Conservation (phyloP, 1,140 invertebrate genomes). For the Chrysoperla carnea region DNA sequence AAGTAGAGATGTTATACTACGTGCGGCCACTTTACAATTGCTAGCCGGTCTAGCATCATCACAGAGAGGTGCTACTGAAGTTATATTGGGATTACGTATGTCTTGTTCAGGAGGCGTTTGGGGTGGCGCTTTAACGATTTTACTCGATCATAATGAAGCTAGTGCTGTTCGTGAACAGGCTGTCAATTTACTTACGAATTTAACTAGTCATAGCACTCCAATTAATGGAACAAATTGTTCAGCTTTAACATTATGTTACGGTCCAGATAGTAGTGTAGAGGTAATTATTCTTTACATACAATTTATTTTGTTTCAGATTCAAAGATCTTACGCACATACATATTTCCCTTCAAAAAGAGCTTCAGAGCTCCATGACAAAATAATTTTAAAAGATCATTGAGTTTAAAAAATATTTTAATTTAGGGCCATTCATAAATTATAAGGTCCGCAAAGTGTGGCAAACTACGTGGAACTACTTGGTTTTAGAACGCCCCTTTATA, state of each 20-base stretch:
- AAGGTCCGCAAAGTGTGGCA: too few relatives aligned
- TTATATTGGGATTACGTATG: conserved; percentile 11
- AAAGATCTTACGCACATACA: too few relatives aligned
- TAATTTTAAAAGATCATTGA: too few relatives aligned
- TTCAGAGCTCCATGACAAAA: too few relatives aligned
- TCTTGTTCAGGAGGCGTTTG: conserved; percentile 9
- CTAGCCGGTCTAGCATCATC: conserved; percentile 24
- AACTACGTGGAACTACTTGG: too few relatives aligned
- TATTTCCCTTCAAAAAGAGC: too few relatives aligned
- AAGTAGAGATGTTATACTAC: conserved; percentile 30
- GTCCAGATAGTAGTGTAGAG: neutral
- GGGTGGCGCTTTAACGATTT: conserved; percentile 13
- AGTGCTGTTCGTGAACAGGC: conserved; percentile 23
- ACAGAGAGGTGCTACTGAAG: conserved; percentile 19
- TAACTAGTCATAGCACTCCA: conserved; percentile 11
- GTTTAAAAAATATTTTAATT: too few relatives aligned
- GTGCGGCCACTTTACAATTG: conserved; percentile 29
- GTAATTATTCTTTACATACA: neutral
- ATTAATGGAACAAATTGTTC: neutral
- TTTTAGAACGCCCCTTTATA: too few relatives aligned
- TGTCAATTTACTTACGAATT: conserved; percentile 20
- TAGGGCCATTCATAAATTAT: too few relatives aligned
- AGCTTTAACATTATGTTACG: neutral
- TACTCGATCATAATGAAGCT: conserved; percentile 22
- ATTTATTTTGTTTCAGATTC: neutral